phyloP scores from a whole-genome alignment of 2,113 vertebrate species.

The Edolisoma coerulescens region DNA sequence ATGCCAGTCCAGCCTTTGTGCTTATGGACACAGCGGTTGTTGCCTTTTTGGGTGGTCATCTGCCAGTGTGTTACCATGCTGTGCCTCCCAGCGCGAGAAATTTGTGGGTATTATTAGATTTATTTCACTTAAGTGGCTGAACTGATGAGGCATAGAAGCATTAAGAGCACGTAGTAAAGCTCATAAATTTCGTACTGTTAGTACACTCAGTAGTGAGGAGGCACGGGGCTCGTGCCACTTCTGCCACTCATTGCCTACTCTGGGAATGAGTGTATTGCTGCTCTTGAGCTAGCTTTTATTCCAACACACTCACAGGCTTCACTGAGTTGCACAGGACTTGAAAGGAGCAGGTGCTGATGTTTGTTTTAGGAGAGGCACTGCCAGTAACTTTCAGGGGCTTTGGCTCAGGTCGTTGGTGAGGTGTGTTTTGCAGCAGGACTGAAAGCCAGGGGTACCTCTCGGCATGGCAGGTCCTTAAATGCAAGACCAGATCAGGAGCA shows the following conservation, averaged over 20 bases:
- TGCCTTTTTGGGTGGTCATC: neutral
- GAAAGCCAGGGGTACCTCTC: neutral
- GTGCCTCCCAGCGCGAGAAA: neutral
- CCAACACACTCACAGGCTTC: neutral
- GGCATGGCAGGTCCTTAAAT: neutral
- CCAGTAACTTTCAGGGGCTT: neutral
- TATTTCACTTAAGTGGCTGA: neutral
- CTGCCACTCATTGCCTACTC: neutral
- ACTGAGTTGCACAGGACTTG: neutral
- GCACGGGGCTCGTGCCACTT: rapidly evolving
- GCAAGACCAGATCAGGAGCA: neutral
- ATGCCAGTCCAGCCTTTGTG: neutral
- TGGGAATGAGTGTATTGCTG: neutral
- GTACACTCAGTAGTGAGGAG: neutral
- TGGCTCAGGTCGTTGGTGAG: neutral
- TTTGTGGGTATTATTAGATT: neutral
- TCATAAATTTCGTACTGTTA: neutral
- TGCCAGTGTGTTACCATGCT: neutral
- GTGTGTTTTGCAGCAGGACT: neutral
- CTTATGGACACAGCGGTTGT: neutral
- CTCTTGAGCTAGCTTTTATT: neutral
- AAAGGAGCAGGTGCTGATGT: neutral
- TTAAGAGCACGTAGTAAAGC: neutral
- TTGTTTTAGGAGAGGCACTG: neutral
- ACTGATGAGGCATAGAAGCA: rapidly evolving